These are phyloP conservation scores for Pantelozetes paolii DNA, from an alignment of 2,888 invertebrate species.

Conservation along the genomic window DNA sequence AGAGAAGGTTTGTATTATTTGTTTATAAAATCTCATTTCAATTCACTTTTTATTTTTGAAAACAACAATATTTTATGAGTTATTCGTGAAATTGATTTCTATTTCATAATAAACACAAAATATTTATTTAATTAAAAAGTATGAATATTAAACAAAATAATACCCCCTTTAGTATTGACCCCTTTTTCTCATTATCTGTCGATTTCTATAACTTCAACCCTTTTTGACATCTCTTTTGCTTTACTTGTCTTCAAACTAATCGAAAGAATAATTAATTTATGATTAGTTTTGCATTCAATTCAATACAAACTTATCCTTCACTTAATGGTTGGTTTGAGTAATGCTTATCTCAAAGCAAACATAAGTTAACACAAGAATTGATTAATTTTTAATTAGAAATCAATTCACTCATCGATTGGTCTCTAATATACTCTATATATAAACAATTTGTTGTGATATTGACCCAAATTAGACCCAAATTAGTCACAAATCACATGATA, in stretches of 20 bases:
- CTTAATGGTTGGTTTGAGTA: not conserved
- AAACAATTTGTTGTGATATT: not conserved
- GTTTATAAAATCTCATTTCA: not conserved
- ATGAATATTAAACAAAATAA: too few species aligned
- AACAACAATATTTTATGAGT: too few species aligned
- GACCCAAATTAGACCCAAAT: not conserved
- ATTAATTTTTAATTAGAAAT: not conserved
- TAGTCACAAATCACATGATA: not conserved
- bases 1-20: slow-evolving; percentile 23
- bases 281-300: not conserved
- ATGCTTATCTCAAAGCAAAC: not conserved
- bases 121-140: too few species aligned
- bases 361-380: not conserved
- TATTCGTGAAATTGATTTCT: not conserved
- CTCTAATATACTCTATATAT: too few species aligned
- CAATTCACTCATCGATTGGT: not conserved
- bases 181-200: too few species aligned
- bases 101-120: not conserved
- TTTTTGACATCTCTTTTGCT: too few species aligned
- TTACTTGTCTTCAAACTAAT: too few species aligned
- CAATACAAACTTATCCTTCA: not conserved
- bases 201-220: too few species aligned
- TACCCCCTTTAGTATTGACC: too few species aligned
- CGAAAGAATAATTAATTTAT: not conserved
- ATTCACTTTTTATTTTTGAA: too few species aligned